These are phyloP conservation scores for Hippocampus kuda DNA, from an alignment of 2,797 vertebrate genomes.

Conservation along the genomic window DNA sequence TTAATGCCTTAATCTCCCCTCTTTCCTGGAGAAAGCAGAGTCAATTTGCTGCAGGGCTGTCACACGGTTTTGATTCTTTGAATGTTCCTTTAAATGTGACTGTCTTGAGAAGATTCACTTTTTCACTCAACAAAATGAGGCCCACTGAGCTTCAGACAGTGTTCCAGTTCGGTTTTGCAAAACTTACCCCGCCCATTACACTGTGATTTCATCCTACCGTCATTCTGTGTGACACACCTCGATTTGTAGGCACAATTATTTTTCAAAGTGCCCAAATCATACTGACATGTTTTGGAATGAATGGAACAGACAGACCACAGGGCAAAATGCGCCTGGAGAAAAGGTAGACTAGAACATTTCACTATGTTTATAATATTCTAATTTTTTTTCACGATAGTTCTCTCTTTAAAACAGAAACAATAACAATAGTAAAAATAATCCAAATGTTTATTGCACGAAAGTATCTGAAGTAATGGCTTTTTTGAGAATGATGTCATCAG, in stretches of 20 bases:
- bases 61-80: no score
- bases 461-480: neutral
- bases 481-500: neutral
- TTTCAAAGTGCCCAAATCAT: conserved; percentile 18
- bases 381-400: neutral
- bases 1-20: no score
- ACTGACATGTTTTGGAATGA: conserved; percentile 15
- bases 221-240: conserved; percentile 27
- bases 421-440: neutral
- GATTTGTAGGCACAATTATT: conserved; percentile 21
- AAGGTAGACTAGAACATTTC: neutral
- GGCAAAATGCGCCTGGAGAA: neutral
- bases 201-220: conserved; percentile 14
- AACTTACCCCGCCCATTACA: conserved; percentile 9
- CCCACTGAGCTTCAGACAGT: conserved; percentile 9
- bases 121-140: conserved; percentile 9
- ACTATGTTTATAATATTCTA: neutral
- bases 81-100: conserved; percentile 37
- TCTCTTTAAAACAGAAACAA: neutral
- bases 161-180: conserved; percentile 21
- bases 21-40: no score
- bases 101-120: conserved; percentile 28
- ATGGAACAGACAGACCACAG: neutral
- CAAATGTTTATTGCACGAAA: neutral
- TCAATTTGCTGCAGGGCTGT: no score